Evolutionary conservation across 2,888 invertebrate genomes (phyloP).

Genomic region (Melieria omissa): DNA sequence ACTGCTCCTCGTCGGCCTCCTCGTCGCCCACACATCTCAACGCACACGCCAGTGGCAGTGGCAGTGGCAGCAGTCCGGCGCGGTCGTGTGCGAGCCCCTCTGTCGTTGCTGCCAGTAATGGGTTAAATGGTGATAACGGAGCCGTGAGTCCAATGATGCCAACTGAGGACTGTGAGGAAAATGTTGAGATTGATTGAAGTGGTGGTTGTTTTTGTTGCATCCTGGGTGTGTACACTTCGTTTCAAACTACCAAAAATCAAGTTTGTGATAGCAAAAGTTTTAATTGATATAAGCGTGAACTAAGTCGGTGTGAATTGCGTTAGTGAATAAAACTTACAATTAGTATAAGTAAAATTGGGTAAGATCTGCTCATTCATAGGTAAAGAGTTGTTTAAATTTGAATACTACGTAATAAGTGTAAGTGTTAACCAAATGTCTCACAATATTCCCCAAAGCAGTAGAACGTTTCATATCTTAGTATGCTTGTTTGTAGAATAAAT

Average conservation of each 20-base stretch:
- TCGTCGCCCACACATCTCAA: conserved; percentile 49
- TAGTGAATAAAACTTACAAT: neutral
- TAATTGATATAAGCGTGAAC: conserved; percentile 8
- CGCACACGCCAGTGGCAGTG: conserved; percentile 33
- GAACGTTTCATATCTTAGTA: no score
- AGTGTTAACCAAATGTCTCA: no score
- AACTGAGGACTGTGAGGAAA: conserved; percentile 63
- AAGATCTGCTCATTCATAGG: no score
- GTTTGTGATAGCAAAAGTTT: conserved; percentile 32
- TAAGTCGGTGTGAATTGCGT: neutral
- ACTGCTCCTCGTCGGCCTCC: conserved; percentile 53
- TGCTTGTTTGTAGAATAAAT: no score
- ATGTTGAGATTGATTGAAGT: conserved; percentile 65
- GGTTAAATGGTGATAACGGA: conserved; percentile 47
- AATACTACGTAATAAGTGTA: no score
- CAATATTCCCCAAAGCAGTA: no score
- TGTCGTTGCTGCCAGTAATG: neutral
- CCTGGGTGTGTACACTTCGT: conserved; percentile 5
- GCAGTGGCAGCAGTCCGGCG: conserved; percentile 22
- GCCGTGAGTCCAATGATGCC: conserved; percentile 54
- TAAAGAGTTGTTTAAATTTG: no score
- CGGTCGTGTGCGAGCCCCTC: conserved; percentile 25
- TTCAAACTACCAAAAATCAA: conserved; percentile 1
- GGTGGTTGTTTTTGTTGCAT: neutral
- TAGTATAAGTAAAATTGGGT: no score